These are phyloP conservation scores for Chymomyza costata DNA, from an alignment of 1,140 invertebrate genomes.

Conservation along the genomic window DNA sequence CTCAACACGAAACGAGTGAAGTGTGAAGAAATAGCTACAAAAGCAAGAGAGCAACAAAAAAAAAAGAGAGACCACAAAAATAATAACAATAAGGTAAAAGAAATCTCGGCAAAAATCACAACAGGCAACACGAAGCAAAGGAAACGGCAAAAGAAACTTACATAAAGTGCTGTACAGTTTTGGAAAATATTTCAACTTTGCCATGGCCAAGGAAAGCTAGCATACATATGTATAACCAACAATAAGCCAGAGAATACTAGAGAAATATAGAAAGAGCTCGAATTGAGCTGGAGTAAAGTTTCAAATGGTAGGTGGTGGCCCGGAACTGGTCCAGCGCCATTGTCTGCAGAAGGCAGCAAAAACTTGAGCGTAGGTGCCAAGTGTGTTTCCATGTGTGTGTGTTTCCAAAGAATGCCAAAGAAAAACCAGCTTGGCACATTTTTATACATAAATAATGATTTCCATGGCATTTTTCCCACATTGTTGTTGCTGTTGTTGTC, in stretches of 20 bases:
- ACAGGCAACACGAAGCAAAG: conserved; percentile 20
- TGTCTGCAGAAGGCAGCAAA: too few relatives aligned
- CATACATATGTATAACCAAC: conserved; percentile 14
- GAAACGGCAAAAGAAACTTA: conserved; percentile 4
- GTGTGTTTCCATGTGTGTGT: background rate
- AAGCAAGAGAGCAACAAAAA: too few relatives aligned
- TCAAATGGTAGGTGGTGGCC: background rate
- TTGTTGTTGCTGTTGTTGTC: background rate
- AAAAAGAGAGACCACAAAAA: background rate
- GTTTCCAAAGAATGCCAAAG: conserved; percentile 4
- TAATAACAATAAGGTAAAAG: conserved; percentile 21
- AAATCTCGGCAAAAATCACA: conserved; percentile 43
- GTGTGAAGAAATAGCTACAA: too few relatives aligned
- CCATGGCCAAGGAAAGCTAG: background rate
- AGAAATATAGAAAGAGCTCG: background rate
- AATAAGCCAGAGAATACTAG: conserved; percentile 15
- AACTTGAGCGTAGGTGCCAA: too few relatives aligned
- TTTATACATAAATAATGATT: conserved; percentile 45
- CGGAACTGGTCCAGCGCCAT: too few relatives aligned
- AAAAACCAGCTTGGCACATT: conserved; percentile 35
- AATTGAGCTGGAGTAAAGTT: conserved; percentile 2
- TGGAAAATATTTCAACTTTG: background rate
- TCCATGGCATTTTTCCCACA: conserved; percentile 9
- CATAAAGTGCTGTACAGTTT: background rate
- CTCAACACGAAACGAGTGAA: background rate